Conservation (phyloP, 2,888 invertebrate genomes). For the Leptinotarsa juncta region DNA sequence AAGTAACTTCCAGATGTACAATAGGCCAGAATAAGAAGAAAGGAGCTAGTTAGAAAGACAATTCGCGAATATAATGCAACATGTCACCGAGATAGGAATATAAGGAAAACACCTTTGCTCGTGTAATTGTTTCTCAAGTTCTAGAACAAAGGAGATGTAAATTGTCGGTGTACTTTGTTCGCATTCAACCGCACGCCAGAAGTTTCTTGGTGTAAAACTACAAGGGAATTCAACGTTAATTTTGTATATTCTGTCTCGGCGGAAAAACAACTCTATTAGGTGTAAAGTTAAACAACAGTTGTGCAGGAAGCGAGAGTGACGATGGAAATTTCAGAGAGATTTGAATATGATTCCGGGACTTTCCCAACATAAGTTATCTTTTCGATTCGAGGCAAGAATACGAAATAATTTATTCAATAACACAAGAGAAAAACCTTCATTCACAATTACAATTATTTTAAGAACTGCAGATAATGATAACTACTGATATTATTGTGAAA, state of each 20-base stretch:
- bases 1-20: slow-evolving; percentile 16
- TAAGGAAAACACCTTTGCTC: slow-evolving; percentile 50
- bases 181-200: slow-evolving; percentile 53
- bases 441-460: no score
- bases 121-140: slow-evolving; percentile 51
- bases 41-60: slow-evolving; percentile 32
- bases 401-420: not conserved
- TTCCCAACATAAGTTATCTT: not conserved
- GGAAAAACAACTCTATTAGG: slow-evolving; percentile 40
- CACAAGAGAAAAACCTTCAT: not conserved
- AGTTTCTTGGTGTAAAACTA: slow-evolving; percentile 39
- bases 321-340: slow-evolving; percentile 13
- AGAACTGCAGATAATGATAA: no score
- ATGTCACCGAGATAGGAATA: slow-evolving; percentile 53
- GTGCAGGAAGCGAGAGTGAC: slow-evolving; percentile 20
- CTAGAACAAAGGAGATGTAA: slow-evolving; percentile 52
- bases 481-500: no score
- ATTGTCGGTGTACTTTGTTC: slow-evolving; percentile 47
- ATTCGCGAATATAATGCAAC: slow-evolving; percentile 55
- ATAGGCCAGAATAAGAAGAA: slow-evolving; percentile 22
- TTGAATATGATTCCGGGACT: slow-evolving; percentile 14
- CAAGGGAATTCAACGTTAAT: slow-evolving; percentile 39
- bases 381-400: not conserved
- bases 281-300: slow-evolving; percentile 19
- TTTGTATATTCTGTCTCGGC: slow-evolving; percentile 47